Conservation (phyloP, 2,888 invertebrate species). For the Crossocerus cetratus region DNA sequence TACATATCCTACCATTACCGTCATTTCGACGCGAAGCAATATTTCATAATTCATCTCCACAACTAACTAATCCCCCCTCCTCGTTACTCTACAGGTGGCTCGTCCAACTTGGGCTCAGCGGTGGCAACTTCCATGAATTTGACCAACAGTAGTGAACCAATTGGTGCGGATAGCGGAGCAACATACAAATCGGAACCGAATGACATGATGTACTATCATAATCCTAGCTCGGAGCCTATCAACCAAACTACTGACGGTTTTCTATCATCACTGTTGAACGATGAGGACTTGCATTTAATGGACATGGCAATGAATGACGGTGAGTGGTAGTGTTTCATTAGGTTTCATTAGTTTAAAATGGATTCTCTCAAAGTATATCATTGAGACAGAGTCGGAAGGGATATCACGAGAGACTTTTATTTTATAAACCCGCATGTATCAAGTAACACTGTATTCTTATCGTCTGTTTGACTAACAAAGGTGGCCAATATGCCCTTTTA, state of each 20-base stretch:
- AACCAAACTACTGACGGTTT: conserved; percentile 90
- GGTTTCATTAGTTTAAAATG: not conserved
- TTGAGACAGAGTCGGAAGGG: not conserved
- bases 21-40: not conserved
- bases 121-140: conserved; percentile 89
- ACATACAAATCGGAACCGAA: conserved; percentile 85
- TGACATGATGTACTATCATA: conserved; percentile 88
- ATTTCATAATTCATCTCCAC: not conserved
- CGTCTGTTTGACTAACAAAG: conserved; percentile 4
- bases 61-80: too few relatives aligned
- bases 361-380: not conserved
- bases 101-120: conserved; percentile 84
- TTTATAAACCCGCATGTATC: conserved; percentile 29
- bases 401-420: conserved; percentile 37
- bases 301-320: conserved; percentile 95
- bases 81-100: conserved; percentile 67
- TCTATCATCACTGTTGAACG: conserved; percentile 91
- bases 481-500: conserved; percentile 19
- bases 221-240: conserved; percentile 80
- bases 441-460: conserved; percentile 32
- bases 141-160: conserved; percentile 85
- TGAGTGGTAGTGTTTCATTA: conserved; percentile 76
- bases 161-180: conserved; percentile 79
- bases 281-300: conserved; percentile 93
- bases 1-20: too few relatives aligned